Evolutionary conservation across 2,113 vertebrate species (phyloP), one percentile per base, ranked within the genome.

Genomic region (Carettochelys insculpta): DNA sequence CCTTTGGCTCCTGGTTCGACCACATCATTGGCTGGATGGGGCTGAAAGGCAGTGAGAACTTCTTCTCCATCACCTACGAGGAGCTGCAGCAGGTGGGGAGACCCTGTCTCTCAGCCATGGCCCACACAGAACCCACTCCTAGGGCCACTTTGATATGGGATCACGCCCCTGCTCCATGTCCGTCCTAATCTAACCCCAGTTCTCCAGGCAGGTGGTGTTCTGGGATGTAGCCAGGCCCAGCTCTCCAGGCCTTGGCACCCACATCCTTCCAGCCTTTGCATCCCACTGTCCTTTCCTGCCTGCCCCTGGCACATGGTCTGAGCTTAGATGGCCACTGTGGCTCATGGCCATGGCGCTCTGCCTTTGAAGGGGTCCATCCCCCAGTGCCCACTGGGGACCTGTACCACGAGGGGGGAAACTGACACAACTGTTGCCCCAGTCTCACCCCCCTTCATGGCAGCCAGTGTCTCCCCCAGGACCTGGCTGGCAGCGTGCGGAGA

Each of bases 31-130:
- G 89, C 29, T 90, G 89, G 89, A 51, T 90, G 83, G 61, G 81
- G 65, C 81, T 91, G 78, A 71, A 47, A 34, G 79, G 61, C 34
- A 77, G 82, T n/a, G 73, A 80, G 45, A 82, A 83, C 47, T 86
- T 91, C 50, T 82, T 91, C 54, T 82, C 25, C 38, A 86, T 91
- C 34, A 91, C 89, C 13, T 91, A 86, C 31, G 89, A 91, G 54
- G 89, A 91, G 24, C 89, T 91, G 29, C 31, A 77, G 58, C 71
- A 86, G 89, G 89, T 91, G 81, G 25, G 34, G 29, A 48, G 16
- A n/a, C 7, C 11, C 11, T 11, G 3, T 6, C 41, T 20, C 10
- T 38, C 11, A 24, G 56, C 11, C 27, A 31, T 3, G 11, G 24
- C 53, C 53, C 54, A 56, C 54, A 56, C 54, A 56, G 3, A 14